Evolutionary conservation across 2,888 invertebrate genomes (phyloP), one percentile per base, ranked within the genome.

Genomic region (Caenorhabditis virilis): DNA sequence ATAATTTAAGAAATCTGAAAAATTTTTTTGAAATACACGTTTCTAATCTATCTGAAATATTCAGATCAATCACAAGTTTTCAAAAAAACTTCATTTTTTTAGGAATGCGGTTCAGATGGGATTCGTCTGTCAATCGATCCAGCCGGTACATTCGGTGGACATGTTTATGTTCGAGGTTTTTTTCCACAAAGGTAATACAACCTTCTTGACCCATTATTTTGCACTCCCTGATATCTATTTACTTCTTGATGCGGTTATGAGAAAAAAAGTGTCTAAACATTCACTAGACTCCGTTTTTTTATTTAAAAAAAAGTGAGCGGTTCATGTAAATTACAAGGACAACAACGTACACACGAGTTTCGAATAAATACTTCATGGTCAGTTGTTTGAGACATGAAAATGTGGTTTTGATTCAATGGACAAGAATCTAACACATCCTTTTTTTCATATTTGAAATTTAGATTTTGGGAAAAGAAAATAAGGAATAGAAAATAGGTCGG

Each of bases 81-180:
- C n/a, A n/a, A n/a, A n/a, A n/a, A n/a, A n/a, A n/a, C n/a, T n/a
- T n/a, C n/a, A n/a, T n/a, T n/a, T n/a, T n/a, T n/a, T n/a, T 33
- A 78, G 78, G 78, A 79, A 50, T 79, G 79, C 35, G 55, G 74
- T 23, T 62, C 73, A 22, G 77, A 78, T 25, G 76, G 69, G 13
- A 75, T 79, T 39, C 74, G 78, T 4, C 61, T 79, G 25, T 72
- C 74, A 43, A 69, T 79, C 41, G 48, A 55, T 9, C 66, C 64
- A 13, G 57, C 58, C 9, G 67, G 59, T 2, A 66, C 74, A 5
- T 82, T 81, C 57, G 58, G 63, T 15, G 82, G 82, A 2, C 82
- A 82, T 59, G 73, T 82, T 16, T 82, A 82, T 50, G 79, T 82
- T 3, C 77, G 78, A 51, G 81, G 78, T 15, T 81, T 79, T 58